These are phyloP conservation scores for Dioctria linearis DNA, from an alignment of 2,888 invertebrate species.

Conservation along the genomic window DNA sequence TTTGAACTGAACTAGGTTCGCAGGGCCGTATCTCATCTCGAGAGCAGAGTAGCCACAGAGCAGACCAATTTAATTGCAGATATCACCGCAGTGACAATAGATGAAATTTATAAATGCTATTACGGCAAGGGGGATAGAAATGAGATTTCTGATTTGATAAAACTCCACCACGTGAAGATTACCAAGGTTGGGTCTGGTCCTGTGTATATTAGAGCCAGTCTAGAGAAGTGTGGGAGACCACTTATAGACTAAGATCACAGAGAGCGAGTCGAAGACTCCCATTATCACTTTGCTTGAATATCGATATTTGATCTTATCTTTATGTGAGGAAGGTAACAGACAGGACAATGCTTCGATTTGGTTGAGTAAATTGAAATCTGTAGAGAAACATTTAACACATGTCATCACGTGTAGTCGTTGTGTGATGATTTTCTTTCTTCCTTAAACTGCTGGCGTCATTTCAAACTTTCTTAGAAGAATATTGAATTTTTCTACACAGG, in stretches of 20 bases:
- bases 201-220: neutral
- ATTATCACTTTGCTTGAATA: constrained; percentile 43
- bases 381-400: constrained; percentile 37
- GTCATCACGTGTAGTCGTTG: constrained; percentile 39
- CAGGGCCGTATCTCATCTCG: constrained; percentile 47
- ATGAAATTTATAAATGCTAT: constrained; percentile 54
- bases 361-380: constrained; percentile 38
- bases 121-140: constrained; percentile 1
- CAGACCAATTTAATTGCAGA: constrained; percentile 53
- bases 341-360: constrained; percentile 42
- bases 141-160: constrained; percentile 36
- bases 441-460: constrained; percentile 38
- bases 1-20: constrained; percentile 46
- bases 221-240: constrained; percentile 42
- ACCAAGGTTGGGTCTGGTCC: neutral
- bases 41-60: constrained; percentile 30
- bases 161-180: constrained; percentile 25
- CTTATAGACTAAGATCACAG: constrained; percentile 12
- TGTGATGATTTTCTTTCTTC: constrained; percentile 24
- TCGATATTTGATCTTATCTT: constrained; percentile 43
- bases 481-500: neutral
- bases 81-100: constrained; percentile 50
- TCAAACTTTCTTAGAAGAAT: constrained; percentile 8
- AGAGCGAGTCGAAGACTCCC: constrained; percentile 27
- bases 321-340: constrained; percentile 17